These are phyloP conservation scores for Scartelaos histophorus DNA, from an alignment of 2,113 vertebrate species.

Conservation along the genomic window DNA sequence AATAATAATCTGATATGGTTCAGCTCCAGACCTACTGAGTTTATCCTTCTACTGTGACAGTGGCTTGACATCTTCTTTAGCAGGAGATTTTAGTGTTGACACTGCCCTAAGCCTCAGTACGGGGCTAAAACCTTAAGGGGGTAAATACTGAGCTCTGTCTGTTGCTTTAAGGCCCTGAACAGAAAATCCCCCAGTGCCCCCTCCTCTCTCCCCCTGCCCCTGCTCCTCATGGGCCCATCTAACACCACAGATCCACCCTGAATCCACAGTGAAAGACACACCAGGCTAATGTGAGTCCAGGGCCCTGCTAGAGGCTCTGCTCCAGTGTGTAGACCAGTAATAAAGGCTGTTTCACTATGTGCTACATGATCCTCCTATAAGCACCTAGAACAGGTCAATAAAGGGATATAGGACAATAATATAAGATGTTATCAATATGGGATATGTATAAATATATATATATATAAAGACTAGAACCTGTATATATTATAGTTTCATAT, in stretches of 20 bases:
- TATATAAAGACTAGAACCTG: too few species aligned
- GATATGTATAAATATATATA: too few species aligned
- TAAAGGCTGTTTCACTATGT: neutral
- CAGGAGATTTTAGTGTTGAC: slow-evolving; percentile 39
- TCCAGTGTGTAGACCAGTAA: neutral
- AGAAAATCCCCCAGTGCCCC: slow-evolving; percentile 42
- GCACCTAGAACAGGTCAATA: too few species aligned
- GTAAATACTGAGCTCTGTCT: slow-evolving; percentile 34
- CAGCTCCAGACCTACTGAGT: neutral
- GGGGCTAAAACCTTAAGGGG: slow-evolving; percentile 15
- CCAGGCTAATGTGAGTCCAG: slow-evolving; percentile 7
- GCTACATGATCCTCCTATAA: too few species aligned
- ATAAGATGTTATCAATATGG: too few species aligned
- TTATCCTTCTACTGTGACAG: neutral
- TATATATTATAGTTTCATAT: too few species aligned
- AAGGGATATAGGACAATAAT: too few species aligned
- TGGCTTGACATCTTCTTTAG: slow-evolving; percentile 13
- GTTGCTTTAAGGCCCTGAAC: slow-evolving; percentile 32
- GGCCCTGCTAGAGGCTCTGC: slow-evolving; percentile 24
- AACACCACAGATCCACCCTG: slow-evolving; percentile 16
- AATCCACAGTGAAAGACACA: slow-evolving; percentile 46
- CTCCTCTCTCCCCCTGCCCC: too few species aligned
- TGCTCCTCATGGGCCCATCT: slow-evolving; percentile 28
- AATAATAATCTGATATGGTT: too few species aligned
- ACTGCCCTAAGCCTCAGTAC: slow-evolving; percentile 30